These are phyloP conservation scores for Bos javanicus DNA, from an alignment of 2,113 vertebrate genomes.

Conservation along the genomic window DNA sequence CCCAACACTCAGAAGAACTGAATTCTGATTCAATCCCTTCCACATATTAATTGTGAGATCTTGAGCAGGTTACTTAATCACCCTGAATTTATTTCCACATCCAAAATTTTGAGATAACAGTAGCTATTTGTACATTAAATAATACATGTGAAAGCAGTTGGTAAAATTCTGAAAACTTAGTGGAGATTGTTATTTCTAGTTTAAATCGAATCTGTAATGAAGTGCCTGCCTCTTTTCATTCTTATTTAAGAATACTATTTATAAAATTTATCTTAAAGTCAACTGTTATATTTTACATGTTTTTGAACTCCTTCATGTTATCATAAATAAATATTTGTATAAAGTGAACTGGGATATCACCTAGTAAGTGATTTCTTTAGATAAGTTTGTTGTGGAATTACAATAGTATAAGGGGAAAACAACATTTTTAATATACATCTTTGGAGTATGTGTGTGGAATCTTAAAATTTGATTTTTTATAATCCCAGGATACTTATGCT, in stretches of 20 bases:
- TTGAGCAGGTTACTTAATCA: neutral
- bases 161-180: neutral
- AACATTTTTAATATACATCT: neutral
- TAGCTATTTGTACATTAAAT: neutral
- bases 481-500: neutral
- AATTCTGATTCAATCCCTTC: neutral
- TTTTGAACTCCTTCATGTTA: slow-evolving; percentile 26
- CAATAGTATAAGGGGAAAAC: neutral
- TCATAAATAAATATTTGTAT: neutral
- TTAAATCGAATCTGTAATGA: neutral
- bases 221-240: neutral
- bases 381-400: neutral
- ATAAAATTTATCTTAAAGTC: neutral
- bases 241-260: neutral
- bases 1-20: neutral
- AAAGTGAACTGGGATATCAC: neutral
- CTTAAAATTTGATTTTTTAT: neutral
- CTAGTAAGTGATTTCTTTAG: neutral
- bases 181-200: neutral
- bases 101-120: neutral
- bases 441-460: neutral
- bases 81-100: neutral
- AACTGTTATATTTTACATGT: neutral
- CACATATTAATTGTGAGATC: neutral
- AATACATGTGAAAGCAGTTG: neutral